Conservation (phyloP, 2,113 vertebrate species). For the Hippocampus mohnikei region DNA sequence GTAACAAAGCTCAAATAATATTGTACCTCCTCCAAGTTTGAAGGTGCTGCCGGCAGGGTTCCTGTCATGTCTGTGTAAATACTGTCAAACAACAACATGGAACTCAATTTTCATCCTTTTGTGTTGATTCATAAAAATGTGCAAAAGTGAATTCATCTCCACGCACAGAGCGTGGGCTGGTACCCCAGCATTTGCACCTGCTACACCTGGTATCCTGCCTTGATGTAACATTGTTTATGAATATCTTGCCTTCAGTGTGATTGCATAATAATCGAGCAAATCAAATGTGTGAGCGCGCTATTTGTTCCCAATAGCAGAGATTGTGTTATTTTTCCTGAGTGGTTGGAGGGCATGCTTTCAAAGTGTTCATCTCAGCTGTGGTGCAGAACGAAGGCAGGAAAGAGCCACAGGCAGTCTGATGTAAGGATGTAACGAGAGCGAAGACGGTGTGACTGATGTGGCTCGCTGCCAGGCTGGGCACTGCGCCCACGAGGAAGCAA, state of each 20-base stretch:
- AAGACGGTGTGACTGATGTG: slow-evolving; percentile 48
- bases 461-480: slow-evolving; percentile 64
- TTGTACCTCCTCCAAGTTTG: not conserved
- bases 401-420: slow-evolving; percentile 55
- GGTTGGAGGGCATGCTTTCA: slow-evolving; percentile 70
- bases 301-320: slow-evolving; percentile 59
- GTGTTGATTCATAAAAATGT: slow-evolving; percentile 47
- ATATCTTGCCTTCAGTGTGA: slow-evolving; percentile 55
- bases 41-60: not conserved
- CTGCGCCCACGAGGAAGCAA: slow-evolving; percentile 72
- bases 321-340: slow-evolving; percentile 51
- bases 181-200: slow-evolving; percentile 32
- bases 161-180: slow-evolving; percentile 23
- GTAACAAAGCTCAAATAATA: slow-evolving; percentile 20
- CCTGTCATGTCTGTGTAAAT: slow-evolving; percentile 22
- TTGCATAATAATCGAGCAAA: slow-evolving; percentile 65
- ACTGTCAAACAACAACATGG: slow-evolving; percentile 26
- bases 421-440: slow-evolving; percentile 58
- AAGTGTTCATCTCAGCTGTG: slow-evolving; percentile 66
- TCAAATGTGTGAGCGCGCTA: slow-evolving; percentile 61
- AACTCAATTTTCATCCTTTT: slow-evolving; percentile 32
- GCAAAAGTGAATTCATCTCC: slow-evolving; percentile 29
- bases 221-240: slow-evolving; percentile 57
- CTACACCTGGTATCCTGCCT: slow-evolving; percentile 37
- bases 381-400: slow-evolving; percentile 59